These are phyloP conservation scores for Bettongia penicillata DNA, from an alignment of 2,113 vertebrate genomes.

Conservation along the genomic window DNA sequence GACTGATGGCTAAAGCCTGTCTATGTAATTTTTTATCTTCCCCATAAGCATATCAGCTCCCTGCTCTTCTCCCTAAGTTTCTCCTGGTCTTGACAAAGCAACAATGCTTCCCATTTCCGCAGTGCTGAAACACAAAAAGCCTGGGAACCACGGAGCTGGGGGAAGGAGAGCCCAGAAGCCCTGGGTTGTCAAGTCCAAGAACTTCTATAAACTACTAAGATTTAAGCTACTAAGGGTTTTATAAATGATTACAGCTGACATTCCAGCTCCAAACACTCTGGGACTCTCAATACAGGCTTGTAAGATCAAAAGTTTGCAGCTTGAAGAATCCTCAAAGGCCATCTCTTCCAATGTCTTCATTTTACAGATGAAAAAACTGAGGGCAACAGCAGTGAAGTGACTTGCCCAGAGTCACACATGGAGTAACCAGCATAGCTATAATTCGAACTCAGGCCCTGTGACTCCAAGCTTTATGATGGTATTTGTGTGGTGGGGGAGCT, in stretches of 20 bases:
- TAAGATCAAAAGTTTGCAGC: neutral
- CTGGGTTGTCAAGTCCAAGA: slow-evolving; percentile 14
- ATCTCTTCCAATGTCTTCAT: neutral
- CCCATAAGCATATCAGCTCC: rapidly evolving
- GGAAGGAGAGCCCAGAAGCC: neutral
- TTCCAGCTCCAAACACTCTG: neutral
- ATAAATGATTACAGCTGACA: neutral
- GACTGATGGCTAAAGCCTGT: neutral
- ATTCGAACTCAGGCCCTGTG: neutral
- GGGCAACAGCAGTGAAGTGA: neutral
- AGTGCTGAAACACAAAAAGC: neutral
- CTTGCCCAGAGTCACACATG: neutral
- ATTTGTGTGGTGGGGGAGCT: no score
- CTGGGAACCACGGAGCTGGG: neutral
- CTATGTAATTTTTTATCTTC: neutral
- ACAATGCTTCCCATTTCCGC: neutral
- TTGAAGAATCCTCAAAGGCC: no score
- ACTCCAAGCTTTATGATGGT: no score
- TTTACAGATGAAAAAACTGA: no score
- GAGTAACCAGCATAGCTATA: neutral
- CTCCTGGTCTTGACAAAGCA: neutral
- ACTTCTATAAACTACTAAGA: neutral
- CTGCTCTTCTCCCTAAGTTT: neutral
- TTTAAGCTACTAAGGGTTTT: neutral
- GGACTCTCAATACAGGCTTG: neutral